Percentiles rank a stretch among this genome's conserved stretches.
Conservation (phyloP, 2,113 vertebrate genomes). For the Pelmatolapia mariae region DNA sequence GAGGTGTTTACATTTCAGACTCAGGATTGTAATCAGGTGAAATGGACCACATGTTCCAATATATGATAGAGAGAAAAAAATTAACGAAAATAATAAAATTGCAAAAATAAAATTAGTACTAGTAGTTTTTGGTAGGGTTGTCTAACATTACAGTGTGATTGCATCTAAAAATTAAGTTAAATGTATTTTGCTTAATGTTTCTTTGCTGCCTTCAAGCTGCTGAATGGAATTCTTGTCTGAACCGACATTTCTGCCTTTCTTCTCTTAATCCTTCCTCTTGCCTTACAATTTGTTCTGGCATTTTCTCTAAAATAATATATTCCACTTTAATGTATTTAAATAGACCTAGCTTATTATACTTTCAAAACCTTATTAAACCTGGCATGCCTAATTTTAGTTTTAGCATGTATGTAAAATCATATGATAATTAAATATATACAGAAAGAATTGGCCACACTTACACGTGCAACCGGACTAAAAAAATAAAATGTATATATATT, state of each 20-base stretch:
- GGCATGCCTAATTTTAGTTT: neutral
- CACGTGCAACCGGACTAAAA: neutral
- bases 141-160: accelerated
- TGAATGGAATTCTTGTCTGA: neutral
- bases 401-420: neutral
- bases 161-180: neutral
- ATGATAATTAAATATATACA: neutral
- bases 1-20: neutral
- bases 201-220: neutral
- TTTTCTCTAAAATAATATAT: neutral
- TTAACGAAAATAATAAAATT: neutral
- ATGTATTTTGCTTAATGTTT: neutral
- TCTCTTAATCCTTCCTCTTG: neutral
- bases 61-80: neutral
- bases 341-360: neutral
- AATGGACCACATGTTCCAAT: neutral
- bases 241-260: neutral
- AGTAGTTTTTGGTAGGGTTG: neutral
- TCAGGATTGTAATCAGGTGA: neutral
- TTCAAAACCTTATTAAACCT: neutral
- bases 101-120: neutral
- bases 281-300: neutral
- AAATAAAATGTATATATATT: neutral
- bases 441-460: neutral
- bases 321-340: neutral